Base-by-base conservation (phyloP, 2,888 invertebrate species). In the Hofmannophila pseudospretella region DNA sequence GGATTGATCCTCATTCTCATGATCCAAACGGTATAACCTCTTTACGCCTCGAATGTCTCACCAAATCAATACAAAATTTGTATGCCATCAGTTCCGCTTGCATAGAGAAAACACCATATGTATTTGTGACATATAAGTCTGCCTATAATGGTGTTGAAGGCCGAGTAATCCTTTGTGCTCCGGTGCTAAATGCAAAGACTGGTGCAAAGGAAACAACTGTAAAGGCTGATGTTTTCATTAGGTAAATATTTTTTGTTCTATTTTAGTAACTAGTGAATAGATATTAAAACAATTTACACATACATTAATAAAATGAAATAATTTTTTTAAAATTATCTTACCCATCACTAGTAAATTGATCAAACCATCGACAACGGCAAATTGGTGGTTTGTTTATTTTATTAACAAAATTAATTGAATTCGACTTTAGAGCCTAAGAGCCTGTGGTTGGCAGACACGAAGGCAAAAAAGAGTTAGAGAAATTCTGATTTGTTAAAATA, bases 181-280 rank as follows among this genome's bases (percentile, higher is more conserved):
- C 89, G 16, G 91, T 93, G 1, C 67, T 90, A 16, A 91, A 90
- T 82, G 67, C 76, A 4, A 72, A 76, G 40, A 77, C 77, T n/a
- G 88, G 89, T 41, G 62, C 67, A 13, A 90, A 90, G 65, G 90
- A 90, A 56, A 72, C 45, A 2, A 39, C 40, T 25, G 56, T 88
- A n/a, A 82, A 58, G 28, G 80, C 88, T 42, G 62, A 77, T 26
- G 81, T 88, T n/a, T 90, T 89, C 63, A 77, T 88, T 48, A 82
- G 79, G 90, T 89, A 71, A 55, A 43, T 39, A 8, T 26, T 10
- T 42, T n/a, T n/a, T n/a, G n/a, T n/a, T n/a, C n/a, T n/a, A n/a
- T n/a, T n/a, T n/a, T n/a, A n/a, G n/a, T n/a, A n/a, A n/a, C n/a
- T n/a, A n/a, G n/a, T n/a, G n/a, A n/a, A n/a, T n/a, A n/a, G n/a